phyloP scores from a whole-genome alignment of 2,113 vertebrate genomes.

The Atlantisia rogersi region DNA sequence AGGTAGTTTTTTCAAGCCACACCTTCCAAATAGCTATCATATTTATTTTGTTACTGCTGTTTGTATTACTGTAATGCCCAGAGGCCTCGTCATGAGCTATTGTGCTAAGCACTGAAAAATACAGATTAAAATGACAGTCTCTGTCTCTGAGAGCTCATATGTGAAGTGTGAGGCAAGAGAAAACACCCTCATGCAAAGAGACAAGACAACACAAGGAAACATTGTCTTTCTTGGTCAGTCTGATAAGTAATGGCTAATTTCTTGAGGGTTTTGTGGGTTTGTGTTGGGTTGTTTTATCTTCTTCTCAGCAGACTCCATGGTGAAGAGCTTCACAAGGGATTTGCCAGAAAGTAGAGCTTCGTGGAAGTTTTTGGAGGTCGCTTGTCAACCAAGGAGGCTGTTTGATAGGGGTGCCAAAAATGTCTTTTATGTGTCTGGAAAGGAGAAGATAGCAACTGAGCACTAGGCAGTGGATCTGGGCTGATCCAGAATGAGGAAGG shows the following conservation, averaged over 20 bases:
- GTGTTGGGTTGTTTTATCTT: not conserved
- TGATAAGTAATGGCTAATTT: not conserved
- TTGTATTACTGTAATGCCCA: constrained; percentile 3
- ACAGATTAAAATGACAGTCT: constrained; percentile 39
- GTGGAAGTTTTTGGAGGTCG: not conserved
- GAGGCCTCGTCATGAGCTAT: constrained; percentile 10
- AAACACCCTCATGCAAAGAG: not conserved
- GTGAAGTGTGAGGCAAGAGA: not conserved
- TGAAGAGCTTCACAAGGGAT: not conserved
- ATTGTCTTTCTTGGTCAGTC: not conserved
- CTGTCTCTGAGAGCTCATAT: constrained; percentile 8
- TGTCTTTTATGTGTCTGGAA: not conserved
- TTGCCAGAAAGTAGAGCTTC: not conserved
- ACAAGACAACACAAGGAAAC: not conserved
- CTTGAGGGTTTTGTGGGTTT: not conserved
- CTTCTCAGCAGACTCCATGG: not conserved
- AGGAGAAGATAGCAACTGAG: not conserved
- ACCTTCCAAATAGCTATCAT: not conserved
- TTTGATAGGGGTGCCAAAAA: not conserved
- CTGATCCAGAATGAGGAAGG: not conserved
- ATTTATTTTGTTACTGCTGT: not conserved
- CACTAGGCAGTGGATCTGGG: not conserved
- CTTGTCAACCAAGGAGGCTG: fast-evolving
- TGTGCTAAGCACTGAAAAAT: constrained; percentile 12
- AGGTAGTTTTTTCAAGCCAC: not conserved